Conservation (phyloP, 2,888 invertebrate species). For the Scaptomyza tumidula region DNA sequence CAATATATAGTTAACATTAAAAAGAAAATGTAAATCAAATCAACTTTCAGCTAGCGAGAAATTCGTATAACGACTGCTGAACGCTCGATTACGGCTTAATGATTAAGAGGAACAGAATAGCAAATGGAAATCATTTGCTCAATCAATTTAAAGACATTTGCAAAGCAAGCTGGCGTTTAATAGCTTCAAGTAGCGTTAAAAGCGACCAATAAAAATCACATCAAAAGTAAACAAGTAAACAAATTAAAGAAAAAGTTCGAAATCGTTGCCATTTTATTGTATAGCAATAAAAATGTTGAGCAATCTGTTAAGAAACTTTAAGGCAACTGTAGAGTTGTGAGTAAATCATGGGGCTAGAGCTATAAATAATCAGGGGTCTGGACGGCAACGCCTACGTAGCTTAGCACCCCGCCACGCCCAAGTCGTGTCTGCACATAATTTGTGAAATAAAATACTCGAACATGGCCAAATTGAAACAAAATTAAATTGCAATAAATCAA, state of each 20-base stretch:
- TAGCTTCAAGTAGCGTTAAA: constrained; percentile 27
- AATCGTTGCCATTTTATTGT: constrained; percentile 44
- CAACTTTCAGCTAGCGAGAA: not conserved
- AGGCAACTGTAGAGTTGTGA: constrained; percentile 36
- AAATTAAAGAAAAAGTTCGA: constrained; percentile 43
- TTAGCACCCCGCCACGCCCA: constrained; percentile 61
- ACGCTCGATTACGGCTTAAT: constrained; percentile 16
- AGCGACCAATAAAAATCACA: constrained; percentile 40
- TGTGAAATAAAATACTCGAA: constrained; percentile 73
- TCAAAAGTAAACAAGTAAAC: constrained; percentile 42
- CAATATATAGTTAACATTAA: constrained; percentile 3
- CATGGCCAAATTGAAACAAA: constrained; percentile 74
- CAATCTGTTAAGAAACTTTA: constrained; percentile 38
- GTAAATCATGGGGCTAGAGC: constrained; percentile 56
- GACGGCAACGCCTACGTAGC: constrained; percentile 27
- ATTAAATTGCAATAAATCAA: constrained; percentile 77
- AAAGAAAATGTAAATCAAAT: constrained; percentile 13
- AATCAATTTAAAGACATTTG: constrained; percentile 26
- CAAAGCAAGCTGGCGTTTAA: constrained; percentile 23
- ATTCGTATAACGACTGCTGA: not conserved
- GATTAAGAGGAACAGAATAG: constrained; percentile 10
- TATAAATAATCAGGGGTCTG: constrained; percentile 59
- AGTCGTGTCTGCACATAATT: constrained; percentile 78
- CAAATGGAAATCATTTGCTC: constrained; percentile 31
- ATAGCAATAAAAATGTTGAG: constrained; percentile 37